These are phyloP conservation scores for Solenopsis fugax DNA, from an alignment of 1,140 invertebrate species.

Conservation along the genomic window DNA sequence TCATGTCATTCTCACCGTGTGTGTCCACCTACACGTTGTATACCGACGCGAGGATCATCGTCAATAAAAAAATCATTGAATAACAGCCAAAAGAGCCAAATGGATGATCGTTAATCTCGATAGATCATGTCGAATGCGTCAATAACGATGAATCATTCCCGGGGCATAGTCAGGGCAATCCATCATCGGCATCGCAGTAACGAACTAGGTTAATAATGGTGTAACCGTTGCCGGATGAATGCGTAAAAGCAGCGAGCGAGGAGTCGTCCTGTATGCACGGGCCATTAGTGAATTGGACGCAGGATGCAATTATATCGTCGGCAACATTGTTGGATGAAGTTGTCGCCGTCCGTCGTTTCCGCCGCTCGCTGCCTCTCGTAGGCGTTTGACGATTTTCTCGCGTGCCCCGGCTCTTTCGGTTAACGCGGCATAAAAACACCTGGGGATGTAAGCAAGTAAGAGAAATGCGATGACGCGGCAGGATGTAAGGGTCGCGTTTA, in stretches of 20 bases:
- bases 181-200: constrained; percentile 64
- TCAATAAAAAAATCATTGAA: constrained; percentile 38
- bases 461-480: constrained; percentile 15
- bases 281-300: constrained; percentile 73
- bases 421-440: neutral
- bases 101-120: constrained; percentile 57
- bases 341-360: constrained; percentile 19
- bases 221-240: constrained; percentile 42
- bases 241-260: constrained; percentile 64
- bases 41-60: neutral
- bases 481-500: constrained; percentile 18
- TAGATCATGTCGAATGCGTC: constrained; percentile 48
- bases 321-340: constrained; percentile 4
- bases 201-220: constrained; percentile 73
- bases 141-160: constrained; percentile 63
- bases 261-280: constrained; percentile 25
- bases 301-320: constrained; percentile 43
- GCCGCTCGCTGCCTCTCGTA: neutral
- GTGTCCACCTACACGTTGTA: neutral
- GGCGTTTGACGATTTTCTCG: constrained; percentile 24
- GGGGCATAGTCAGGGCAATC: constrained; percentile 55
- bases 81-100: constrained; percentile 30
- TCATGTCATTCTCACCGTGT: neutral
- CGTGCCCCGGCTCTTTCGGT: neutral
- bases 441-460: neutral